phyloP scores from a whole-genome alignment of 2,888 invertebrate genomes.

The Empis livida region DNA sequence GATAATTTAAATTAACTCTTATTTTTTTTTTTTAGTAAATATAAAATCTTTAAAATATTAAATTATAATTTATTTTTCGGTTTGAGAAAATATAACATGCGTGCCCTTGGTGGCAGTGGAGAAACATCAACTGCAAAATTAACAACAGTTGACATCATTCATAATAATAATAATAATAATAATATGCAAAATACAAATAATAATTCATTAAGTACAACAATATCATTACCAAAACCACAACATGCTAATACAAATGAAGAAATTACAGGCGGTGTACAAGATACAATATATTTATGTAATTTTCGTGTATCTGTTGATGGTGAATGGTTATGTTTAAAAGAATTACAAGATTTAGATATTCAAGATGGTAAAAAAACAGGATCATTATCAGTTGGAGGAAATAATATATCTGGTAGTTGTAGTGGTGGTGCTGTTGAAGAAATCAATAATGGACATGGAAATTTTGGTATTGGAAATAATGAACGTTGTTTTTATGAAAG shows the following conservation, averaged over 20 bases:
- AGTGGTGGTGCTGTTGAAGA: not conserved
- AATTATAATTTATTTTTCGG: no score
- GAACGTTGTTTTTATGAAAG: conserved; percentile 11
- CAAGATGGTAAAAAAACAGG: conserved; percentile 39
- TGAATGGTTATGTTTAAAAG: conserved; percentile 91
- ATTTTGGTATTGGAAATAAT: conserved; percentile 8
- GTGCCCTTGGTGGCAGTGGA: conserved; percentile 23
- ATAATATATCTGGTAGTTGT: not conserved
- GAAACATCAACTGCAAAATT: conserved; percentile 8
- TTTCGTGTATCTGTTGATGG: conserved; percentile 95
- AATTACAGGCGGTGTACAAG: conserved; percentile 60
- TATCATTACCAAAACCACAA: conserved; percentile 34
- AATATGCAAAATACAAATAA: conserved; percentile 6
- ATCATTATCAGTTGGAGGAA: no score
- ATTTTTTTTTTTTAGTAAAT: not conserved
- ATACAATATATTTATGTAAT: conserved; percentile 93
- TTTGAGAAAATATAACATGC: conserved; percentile 23
- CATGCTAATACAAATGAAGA: conserved; percentile 33
- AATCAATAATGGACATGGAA: not conserved
- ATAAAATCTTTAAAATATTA: conserved; percentile 21
- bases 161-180: conserved; percentile 1
- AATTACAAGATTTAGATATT: conserved; percentile 83
- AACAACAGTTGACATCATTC: conserved; percentile 8
- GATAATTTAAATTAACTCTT: not conserved
- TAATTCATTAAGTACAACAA: conserved; percentile 23